These are phyloP conservation scores for Nannoperca obscura DNA, from an alignment of 2,797 vertebrate species.

Conservation along the genomic window DNA sequence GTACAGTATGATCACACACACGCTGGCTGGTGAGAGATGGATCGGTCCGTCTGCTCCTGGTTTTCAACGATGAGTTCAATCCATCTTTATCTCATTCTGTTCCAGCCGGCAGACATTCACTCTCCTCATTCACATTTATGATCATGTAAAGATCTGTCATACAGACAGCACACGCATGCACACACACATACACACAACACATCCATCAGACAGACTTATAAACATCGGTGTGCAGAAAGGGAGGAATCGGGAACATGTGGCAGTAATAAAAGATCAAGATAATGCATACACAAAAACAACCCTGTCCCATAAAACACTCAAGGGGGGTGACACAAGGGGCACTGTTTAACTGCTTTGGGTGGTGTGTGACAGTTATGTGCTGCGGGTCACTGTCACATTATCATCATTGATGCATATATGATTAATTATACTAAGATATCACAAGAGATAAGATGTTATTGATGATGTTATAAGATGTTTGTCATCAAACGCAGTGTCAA, in stretches of 20 bases:
- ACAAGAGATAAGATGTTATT: not conserved
- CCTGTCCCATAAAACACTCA: not conserved
- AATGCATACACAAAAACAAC: not conserved
- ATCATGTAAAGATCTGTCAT: constrained; percentile 34
- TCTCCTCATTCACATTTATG: constrained; percentile 43
- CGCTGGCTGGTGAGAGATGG: constrained; percentile 23
- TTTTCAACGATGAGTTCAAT: constrained; percentile 42
- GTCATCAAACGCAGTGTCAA: not conserved
- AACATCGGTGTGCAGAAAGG: not conserved
- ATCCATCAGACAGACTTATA: not conserved
- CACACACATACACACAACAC: not conserved
- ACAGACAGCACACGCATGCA: not conserved
- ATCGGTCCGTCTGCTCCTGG: constrained; percentile 25
- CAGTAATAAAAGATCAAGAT: not conserved
- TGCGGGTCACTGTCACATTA: not conserved
- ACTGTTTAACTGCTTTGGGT: constrained; percentile 1
- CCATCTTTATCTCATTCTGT: constrained; percentile 43
- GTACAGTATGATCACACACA: constrained; percentile 4
- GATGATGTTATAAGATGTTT: too few relatives aligned
- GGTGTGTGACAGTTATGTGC: not conserved
- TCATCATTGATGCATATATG: not conserved
- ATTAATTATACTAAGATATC: not conserved
- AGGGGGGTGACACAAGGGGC: constrained; percentile 43
- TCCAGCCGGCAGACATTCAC: constrained; percentile 11
- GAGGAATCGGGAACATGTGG: not conserved